Percentiles rank a stretch among this genome's conserved stretches.
These are phyloP conservation scores for Pammene fasciana DNA, from an alignment of 2,888 invertebrate species.

Conservation along the genomic window DNA sequence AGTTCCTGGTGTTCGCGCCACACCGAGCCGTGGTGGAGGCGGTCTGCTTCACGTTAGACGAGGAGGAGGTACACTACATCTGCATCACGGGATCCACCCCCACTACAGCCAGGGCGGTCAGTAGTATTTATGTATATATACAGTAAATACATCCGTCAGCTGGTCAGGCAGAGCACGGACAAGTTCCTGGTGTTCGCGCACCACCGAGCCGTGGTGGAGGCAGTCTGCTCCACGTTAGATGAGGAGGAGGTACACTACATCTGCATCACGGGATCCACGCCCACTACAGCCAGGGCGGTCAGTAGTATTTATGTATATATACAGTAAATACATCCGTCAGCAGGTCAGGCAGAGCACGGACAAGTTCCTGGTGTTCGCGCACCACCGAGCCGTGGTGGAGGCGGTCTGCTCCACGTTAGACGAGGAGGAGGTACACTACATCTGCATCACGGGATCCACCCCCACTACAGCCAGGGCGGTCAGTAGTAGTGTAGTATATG, in stretches of 20 bases:
- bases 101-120: constrained; percentile 85
- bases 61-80: constrained; percentile 86
- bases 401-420: constrained; percentile 87
- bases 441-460: constrained; percentile 95
- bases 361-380: constrained; percentile 97
- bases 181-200: constrained; percentile 98
- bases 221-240: constrained; percentile 86
- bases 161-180: constrained; percentile 82
- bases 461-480: constrained; percentile 86
- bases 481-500: constrained; percentile 45
- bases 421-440: constrained; percentile 85
- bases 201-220: constrained; percentile 92
- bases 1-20: constrained; percentile 97
- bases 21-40: constrained; percentile 93
- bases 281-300: constrained; percentile 86
- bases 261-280: constrained; percentile 94
- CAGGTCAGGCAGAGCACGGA: constrained; percentile 82
- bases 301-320: constrained; percentile 45
- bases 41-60: constrained; percentile 85
- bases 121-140: constrained; percentile 39
- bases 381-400: constrained; percentile 93
- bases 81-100: constrained; percentile 94
- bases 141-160: constrained; percentile 88
- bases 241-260: constrained; percentile 86
- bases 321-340: constrained; percentile 88